A percentile compares a stretch with the other conserved stretches of the same genome.
These are phyloP conservation scores for Zosterops lateralis DNA, from an alignment of 2,113 vertebrate species.

Conservation along the genomic window DNA sequence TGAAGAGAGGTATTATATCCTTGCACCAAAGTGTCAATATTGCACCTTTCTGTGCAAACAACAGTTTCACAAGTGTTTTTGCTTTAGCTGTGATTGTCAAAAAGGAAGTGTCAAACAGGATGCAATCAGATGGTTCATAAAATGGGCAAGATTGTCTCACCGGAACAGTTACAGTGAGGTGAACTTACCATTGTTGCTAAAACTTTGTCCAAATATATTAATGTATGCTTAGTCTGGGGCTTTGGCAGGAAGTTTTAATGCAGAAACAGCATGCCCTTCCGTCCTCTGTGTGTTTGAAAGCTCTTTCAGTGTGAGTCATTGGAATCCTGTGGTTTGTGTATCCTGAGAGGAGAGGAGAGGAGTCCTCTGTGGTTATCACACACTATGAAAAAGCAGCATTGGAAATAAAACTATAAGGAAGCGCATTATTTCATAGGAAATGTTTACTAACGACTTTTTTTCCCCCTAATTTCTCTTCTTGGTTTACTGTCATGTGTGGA, in stretches of 20 bases:
- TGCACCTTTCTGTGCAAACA: neutral
- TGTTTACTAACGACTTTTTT: neutral
- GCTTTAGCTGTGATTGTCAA: constrained; percentile 6
- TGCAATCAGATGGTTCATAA: constrained; percentile 49
- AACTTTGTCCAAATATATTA: constrained; percentile 59
- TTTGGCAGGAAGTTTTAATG: constrained; percentile 79
- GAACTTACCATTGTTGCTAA: constrained; percentile 68
- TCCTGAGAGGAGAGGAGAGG: constrained; percentile 76
- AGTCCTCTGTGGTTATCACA: constrained; percentile 58
- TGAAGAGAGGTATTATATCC: neutral
- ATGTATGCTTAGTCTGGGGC: constrained; percentile 62
- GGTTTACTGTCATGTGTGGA: neutral
- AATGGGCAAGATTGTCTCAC: constrained; percentile 56
- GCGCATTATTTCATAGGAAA: constrained; percentile 56
- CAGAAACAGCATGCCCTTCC: constrained; percentile 77
- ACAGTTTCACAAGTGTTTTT: constrained; percentile 7
- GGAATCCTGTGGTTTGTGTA: constrained; percentile 81
- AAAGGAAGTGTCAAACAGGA: constrained; percentile 67
- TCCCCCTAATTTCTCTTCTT: neutral
- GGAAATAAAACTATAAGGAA: constrained; percentile 52
- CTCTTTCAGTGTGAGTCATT: constrained; percentile 76
- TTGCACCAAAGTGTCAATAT: neutral
- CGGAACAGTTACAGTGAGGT: constrained; percentile 50
- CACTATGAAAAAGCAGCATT: constrained; percentile 49
- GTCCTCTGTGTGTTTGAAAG: constrained; percentile 70